A percentile compares a stretch with the other conserved stretches of the same genome.
These are phyloP conservation scores for Anthonomus grandis DNA, from an alignment of 1,140 invertebrate species.

Conservation along the genomic window DNA sequence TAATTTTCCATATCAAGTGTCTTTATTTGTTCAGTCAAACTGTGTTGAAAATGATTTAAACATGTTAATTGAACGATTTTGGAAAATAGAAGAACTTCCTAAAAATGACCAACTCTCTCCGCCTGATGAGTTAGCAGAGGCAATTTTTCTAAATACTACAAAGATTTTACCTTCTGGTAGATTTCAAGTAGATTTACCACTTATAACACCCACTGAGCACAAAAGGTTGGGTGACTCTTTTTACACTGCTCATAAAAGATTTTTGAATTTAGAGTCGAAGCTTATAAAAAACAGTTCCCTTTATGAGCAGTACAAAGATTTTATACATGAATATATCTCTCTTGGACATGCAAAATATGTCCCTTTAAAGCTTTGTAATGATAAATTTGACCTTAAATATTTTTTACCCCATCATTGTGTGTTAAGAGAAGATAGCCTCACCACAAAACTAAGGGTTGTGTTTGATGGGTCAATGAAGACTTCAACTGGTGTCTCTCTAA, in stretches of 20 bases:
- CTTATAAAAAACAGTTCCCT: background rate
- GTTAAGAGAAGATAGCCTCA: conserved; percentile 31
- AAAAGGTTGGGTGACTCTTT: conserved; percentile 7
- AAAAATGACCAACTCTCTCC: background rate
- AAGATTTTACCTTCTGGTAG: background rate
- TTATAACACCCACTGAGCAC: background rate
- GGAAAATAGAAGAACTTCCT: conserved; percentile 16
- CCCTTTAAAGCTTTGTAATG: background rate
- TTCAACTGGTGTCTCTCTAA: conserved; percentile 39
- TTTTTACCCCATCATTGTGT: conserved; percentile 35
- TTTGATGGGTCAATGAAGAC: conserved; percentile 42
- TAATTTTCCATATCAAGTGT: background rate
- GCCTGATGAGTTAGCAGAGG: conserved; percentile 10
- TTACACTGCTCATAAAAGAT: background rate
- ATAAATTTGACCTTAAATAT: background rate
- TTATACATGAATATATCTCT: conserved; percentile 36
- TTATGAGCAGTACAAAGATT: conserved; percentile 24
- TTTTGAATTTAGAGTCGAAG: conserved; percentile 2
- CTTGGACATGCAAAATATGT: conserved; percentile 35
- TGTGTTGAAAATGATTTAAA: background rate
- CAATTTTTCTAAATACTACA: background rate
- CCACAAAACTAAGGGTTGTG: conserved; percentile 42
- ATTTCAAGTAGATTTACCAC: conserved; percentile 9
- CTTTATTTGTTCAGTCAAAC: no score
- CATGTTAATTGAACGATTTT: conserved; percentile 8